A percentile compares a stretch with the other conserved stretches of the same genome.
Evolutionary conservation across 2,797 vertebrate genomes (phyloP).

Genomic region (Bradypodion pumilum): DNA sequence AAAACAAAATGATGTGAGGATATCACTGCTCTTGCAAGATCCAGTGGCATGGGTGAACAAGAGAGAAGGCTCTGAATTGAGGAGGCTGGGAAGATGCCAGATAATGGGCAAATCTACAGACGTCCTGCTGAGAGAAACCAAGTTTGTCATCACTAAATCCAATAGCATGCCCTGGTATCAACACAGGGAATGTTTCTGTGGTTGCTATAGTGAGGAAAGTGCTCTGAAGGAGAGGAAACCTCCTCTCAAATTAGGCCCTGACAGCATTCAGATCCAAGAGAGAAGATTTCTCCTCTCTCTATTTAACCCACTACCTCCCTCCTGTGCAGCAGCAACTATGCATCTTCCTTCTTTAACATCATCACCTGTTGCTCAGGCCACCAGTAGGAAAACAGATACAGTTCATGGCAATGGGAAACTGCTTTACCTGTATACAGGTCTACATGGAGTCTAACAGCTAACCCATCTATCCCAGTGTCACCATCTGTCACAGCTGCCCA

Average conservation of each 20-base stretch:
- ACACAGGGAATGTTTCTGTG: not conserved
- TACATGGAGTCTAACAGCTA: too few species aligned
- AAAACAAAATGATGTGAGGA: not conserved
- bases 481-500: too few species aligned
- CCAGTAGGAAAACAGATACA: too few species aligned
- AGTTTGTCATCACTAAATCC: not conserved
- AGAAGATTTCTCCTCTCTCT: not conserved
- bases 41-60: not conserved
- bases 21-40: not conserved
- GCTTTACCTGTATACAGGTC: too few species aligned
- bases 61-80: not conserved
- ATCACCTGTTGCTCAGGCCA: not conserved
- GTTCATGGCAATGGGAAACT: too few species aligned
- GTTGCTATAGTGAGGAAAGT: constrained; percentile 16
- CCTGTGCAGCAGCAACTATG: not conserved
- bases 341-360: not conserved
- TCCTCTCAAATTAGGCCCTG: not conserved
- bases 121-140: not conserved
- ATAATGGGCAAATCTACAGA: not conserved
- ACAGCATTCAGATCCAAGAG: not conserved
- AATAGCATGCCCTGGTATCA: not conserved
- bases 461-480: too few species aligned
- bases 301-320: not conserved
- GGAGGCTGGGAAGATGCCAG: not conserved
- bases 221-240: not conserved